Conservation (phyloP, 2,113 vertebrate genomes). For the Nymphicus hollandicus region DNA sequence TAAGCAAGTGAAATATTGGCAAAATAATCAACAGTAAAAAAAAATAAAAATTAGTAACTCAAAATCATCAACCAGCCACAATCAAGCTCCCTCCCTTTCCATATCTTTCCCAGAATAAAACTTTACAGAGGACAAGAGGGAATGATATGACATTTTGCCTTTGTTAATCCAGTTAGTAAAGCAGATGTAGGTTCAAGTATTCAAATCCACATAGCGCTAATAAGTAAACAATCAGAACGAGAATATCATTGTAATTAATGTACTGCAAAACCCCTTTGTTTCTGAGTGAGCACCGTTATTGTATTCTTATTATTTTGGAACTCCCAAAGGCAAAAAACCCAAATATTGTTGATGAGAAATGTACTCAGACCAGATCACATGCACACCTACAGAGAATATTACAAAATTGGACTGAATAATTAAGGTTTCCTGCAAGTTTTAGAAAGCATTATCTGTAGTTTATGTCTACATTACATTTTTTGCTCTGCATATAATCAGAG, state of each 20-base stretch:
- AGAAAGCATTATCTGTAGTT: neutral
- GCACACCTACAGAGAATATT: neutral
- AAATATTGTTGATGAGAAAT: constrained; percentile 32
- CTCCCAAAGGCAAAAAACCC: neutral
- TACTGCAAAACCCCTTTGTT: constrained; percentile 7
- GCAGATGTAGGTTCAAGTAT: constrained; percentile 45
- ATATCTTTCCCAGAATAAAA: neutral
- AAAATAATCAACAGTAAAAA: constrained; percentile 33
- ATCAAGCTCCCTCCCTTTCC: neutral
- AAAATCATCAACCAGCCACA: constrained; percentile 8
- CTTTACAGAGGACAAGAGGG: neutral
- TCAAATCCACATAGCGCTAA: constrained; percentile 34
- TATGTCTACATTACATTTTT: neutral
- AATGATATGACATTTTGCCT: neutral
- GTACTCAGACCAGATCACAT: constrained; percentile 5
- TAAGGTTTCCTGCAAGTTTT: neutral
- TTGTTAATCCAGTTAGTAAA: constrained; percentile 48
- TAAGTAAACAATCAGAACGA: constrained; percentile 50
- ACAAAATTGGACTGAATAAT: constrained; percentile 8
- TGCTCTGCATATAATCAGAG: constrained; percentile 8
- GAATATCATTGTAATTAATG: neutral
- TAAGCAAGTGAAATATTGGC: constrained; percentile 41
- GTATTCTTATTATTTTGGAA: constrained; percentile 19
- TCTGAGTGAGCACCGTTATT: constrained; percentile 29
- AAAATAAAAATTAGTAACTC: constrained; percentile 38